Conservation (phyloP, 2,113 vertebrate species). For the Dendrocopos noguchii region DNA sequence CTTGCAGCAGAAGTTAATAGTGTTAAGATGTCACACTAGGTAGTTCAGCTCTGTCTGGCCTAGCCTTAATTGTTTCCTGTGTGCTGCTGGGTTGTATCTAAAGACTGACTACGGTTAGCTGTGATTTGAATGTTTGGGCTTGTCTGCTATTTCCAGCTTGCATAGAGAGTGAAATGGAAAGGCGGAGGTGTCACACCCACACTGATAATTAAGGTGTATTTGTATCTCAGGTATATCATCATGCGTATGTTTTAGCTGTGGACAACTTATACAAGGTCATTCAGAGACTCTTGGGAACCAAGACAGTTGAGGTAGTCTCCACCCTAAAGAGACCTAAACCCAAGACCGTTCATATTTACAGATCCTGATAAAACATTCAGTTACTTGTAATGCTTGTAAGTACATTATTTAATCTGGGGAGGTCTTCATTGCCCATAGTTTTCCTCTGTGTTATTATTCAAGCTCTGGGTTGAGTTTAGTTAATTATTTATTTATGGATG, state of each 20-base stretch:
- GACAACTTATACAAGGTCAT: not conserved
- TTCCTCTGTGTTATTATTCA: conserved; percentile 17
- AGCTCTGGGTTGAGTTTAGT: conserved; percentile 11
- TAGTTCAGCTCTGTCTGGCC: not conserved
- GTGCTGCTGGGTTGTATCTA: not conserved
- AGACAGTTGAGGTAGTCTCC: not conserved
- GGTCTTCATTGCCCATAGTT: not conserved
- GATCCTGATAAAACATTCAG: not conserved
- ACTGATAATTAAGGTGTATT: not conserved
- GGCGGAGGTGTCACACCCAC: not conserved
- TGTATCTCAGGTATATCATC: not conserved
- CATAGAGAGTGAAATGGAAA: not conserved
- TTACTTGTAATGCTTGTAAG: not conserved
- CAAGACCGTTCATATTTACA: not conserved
- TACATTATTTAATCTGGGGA: not conserved
- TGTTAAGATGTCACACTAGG: not conserved
- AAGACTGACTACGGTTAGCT: not conserved
- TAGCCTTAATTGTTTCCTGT: not conserved
- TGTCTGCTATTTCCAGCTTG: not conserved
- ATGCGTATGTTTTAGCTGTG: not conserved
- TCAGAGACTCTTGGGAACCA: not conserved
- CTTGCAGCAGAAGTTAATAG: not conserved
- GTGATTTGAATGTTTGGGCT: not conserved
- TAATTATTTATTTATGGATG: not conserved
- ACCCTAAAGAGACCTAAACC: not conserved